Evolutionary conservation across 2,797 vertebrate species (phyloP), one percentile per base, ranked within the genome.

Genomic region (Myotis findleyi): DNA sequence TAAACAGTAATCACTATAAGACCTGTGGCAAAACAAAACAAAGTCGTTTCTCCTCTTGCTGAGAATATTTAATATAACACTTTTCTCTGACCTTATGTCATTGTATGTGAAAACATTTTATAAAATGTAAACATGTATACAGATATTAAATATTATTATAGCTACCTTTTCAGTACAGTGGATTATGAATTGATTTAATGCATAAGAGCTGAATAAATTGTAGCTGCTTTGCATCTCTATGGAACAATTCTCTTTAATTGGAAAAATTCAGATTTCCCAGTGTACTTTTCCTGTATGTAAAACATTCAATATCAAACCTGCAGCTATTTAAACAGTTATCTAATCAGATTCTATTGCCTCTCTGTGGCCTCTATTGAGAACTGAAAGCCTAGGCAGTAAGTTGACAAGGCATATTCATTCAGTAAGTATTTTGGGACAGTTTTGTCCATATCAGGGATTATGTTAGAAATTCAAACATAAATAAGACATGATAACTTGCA

Each of bases 161-260:
- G 21, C 16, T n/a, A 62, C 9, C 71, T 59, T 87, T 93, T 94
- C 85, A 68, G 3, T 68, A 33, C 41, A 53, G 10, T 49, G 21
- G 59, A 59, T 72, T 68, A 83, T 11, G 69, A 71, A 2, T 36
- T 94, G 7, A 86, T 91, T 66, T 89, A 87, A 59, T 23, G 27
- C 23, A 64, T 36, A n/a, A 75, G 83, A 89, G 13, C 7, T 69
- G 76, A 85, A 80, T 94, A 47, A 90, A 10, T 72, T 68, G 41
- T 75, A 93, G 38, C 38, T 66, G 8, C 21, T 83, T 9, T 91
- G 5, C 7, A 41, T 80, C 6, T 82, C 38, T 84, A 66, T 44
- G 5, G 66, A 93, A 91, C 11, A 84, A 25, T 88, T 95, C 94
- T 91, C 9, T 9, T 87, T 76, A 94, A 93, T n/a, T 71, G 30